Base-by-base conservation (phyloP, 2,888 invertebrate genomes). In the Eupithecia subfuscata region DNA sequence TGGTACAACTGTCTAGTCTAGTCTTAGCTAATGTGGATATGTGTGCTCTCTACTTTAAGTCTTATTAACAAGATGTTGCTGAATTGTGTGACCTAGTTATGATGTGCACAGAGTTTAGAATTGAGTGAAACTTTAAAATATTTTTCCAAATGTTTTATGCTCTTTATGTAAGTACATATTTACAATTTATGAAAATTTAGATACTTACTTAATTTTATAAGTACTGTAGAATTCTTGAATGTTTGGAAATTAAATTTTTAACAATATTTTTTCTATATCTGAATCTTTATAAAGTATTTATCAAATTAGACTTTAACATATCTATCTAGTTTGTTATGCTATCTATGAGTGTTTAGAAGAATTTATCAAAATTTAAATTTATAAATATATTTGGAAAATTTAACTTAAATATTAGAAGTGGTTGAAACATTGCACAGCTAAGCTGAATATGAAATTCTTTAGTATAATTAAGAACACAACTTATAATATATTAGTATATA, bases 11-110 rank as follows among this genome's bases (percentile, higher is more conserved):
- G 77, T 78, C 76, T 78, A 78, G 73, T 78, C 74, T 77, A 78
- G 73, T 78, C 74, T 77, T 77, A 87, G 89, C 90, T 92, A 91
- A 91, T 91, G 86, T 92, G 90, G 85, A 90, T 92, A 92, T 92
- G 92, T 93, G 92, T 92, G 91, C 81, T 81, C 80, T 71, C 70
- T 77, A 71, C 70, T 73, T 70, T 71, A 73, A 75, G 67, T 71
- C 75, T 72, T 72, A 71, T 79, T 77, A 76, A 76, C 65, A 45
- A 34, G 67, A 64, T 73, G 48, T 71, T 60, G 56, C 43, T 75
- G n/a, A 63, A 45, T 8, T 43, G 71, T 48, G 71, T 71, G 72
- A 40, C 52, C 40, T 65, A 67, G 11, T 67, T 71, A 22, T 22
- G 11, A 37, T 43, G 37, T 70, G 37, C 37, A 70, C 52, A 56